These are phyloP conservation scores for Zonitis immaculata DNA, from an alignment of 2,888 invertebrate species.

Conservation along the genomic window DNA sequence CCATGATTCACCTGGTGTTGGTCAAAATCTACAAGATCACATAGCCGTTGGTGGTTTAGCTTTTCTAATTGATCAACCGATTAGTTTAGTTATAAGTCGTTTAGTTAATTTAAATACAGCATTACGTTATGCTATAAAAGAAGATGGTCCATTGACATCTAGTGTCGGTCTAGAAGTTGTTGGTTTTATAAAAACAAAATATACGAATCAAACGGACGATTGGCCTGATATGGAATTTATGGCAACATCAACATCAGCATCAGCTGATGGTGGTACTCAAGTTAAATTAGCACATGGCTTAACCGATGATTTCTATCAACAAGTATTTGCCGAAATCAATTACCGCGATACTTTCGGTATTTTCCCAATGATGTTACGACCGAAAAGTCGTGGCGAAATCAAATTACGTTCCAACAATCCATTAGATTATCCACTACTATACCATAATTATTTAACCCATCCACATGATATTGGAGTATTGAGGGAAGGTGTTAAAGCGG, in stretches of 20 bases:
- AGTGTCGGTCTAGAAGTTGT: constrained; percentile 80
- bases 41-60: constrained; percentile 81
- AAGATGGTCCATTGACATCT: constrained; percentile 81
- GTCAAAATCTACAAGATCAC: constrained; percentile 84
- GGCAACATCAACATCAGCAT: constrained; percentile 77
- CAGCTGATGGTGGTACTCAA: constrained; percentile 75
- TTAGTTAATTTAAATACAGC: constrained; percentile 81
- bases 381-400: constrained; percentile 78
- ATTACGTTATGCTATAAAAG: constrained; percentile 76
- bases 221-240: constrained; percentile 93
- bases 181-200: constrained; percentile 84
- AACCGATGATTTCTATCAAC: constrained; percentile 74
- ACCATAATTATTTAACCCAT: constrained; percentile 88
- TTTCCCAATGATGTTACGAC: constrained; percentile 85
- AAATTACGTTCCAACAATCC: constrained; percentile 59
- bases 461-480: constrained; percentile 78
- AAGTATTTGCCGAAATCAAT: constrained; percentile 57
- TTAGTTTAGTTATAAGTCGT: constrained; percentile 74
- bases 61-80: constrained; percentile 74
- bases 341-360: constrained; percentile 75
- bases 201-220: constrained; percentile 79
- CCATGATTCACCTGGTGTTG: constrained; percentile 76
- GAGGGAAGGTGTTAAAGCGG: constrained; percentile 82
- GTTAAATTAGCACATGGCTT: constrained; percentile 77
- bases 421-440: constrained; percentile 75